A percentile compares a stretch with the other conserved stretches of the same genome.
Evolutionary conservation across 2,888 invertebrate genomes (phyloP).

Genomic region (Nephrotoma guestfalica): DNA sequence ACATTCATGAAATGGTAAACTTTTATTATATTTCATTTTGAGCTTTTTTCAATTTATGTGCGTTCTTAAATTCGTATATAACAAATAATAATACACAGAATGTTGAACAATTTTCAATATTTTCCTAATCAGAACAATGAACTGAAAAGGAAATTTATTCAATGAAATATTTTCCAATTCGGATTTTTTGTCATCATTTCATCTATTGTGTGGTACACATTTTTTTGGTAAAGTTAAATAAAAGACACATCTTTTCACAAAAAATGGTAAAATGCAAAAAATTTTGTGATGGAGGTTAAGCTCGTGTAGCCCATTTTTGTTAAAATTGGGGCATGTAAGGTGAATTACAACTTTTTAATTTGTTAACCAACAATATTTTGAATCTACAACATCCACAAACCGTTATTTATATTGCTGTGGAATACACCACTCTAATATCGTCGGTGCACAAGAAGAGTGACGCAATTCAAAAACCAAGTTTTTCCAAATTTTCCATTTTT

Average conservation of each 20-base stretch:
- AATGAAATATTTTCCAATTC: not conserved
- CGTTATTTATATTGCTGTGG: too few relatives aligned
- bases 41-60: not conserved
- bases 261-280: not conserved
- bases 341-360: too few relatives aligned
- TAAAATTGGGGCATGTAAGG: too few relatives aligned
- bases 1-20: not conserved
- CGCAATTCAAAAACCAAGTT: too few relatives aligned
- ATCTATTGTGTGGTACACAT: not conserved
- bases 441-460: too few relatives aligned
- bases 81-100: not conserved
- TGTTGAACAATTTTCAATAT: not conserved
- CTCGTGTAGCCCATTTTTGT: too few relatives aligned
- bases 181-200: not conserved
- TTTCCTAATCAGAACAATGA: not conserved
- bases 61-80: not conserved
- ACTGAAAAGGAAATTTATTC: not conserved
- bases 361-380: too few relatives aligned
- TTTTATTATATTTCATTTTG: not conserved
- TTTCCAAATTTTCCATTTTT: too few relatives aligned
- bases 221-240: not conserved
- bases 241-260: not conserved
- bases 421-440: too few relatives aligned
- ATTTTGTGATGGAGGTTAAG: not conserved
- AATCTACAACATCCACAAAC: too few relatives aligned